These are phyloP conservation scores for Cyphomyrus plagiostoma DNA, from an alignment of 2,113 vertebrate species.

Conservation along the genomic window DNA sequence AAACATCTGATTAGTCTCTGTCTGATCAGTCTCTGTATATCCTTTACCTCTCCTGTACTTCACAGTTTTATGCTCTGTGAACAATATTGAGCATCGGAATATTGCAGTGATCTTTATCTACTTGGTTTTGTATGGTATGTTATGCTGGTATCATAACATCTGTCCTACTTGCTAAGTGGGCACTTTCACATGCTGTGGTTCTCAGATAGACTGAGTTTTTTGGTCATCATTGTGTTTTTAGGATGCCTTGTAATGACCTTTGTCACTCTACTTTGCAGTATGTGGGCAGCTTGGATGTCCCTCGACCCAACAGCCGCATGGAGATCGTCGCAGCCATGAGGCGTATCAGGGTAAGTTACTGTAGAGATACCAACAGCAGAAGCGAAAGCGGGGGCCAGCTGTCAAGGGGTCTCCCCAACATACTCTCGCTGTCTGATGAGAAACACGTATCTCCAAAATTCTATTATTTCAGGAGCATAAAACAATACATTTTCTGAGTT, in stretches of 20 bases:
- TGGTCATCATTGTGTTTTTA: background rate
- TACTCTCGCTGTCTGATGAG: background rate
- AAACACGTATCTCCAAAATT: background rate
- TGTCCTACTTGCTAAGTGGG: background rate
- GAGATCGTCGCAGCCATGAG: constrained; percentile 89
- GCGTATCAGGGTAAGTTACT: constrained; percentile 75
- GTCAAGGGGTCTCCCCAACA: background rate
- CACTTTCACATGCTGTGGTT: background rate
- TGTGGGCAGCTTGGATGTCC: constrained; percentile 79
- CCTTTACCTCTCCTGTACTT: background rate
- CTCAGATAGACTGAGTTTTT: background rate
- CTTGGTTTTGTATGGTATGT: background rate
- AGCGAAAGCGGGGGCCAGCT: background rate
- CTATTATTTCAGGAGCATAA: background rate
- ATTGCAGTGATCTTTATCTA: background rate
- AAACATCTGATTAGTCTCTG: background rate
- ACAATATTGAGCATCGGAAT: background rate
- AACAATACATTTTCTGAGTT: background rate
- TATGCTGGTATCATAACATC: background rate
- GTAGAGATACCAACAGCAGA: background rate
- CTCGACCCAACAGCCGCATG: constrained; percentile 85
- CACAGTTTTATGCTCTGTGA: background rate
- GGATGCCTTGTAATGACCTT: background rate
- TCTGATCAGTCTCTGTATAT: background rate
- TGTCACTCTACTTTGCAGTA: constrained; percentile 58